A percentile compares a stretch with the other conserved stretches of the same genome.
Evolutionary conservation across 2,888 invertebrate genomes (phyloP).

Genomic region (Altica lythri): DNA sequence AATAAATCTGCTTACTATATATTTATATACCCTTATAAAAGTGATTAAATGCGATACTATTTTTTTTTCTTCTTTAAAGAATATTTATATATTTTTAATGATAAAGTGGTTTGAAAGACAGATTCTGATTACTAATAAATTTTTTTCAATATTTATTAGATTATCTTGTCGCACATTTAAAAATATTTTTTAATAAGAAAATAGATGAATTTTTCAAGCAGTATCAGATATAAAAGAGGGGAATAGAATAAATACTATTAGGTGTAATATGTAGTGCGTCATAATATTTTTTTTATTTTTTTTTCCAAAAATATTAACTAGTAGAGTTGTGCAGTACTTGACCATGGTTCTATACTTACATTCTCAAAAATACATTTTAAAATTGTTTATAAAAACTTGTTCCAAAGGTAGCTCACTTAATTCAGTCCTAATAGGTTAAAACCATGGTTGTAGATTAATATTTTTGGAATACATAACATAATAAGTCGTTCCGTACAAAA

Average conservation of each 20-base stretch:
- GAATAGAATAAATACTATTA: too few relatives aligned
- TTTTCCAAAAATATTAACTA: conserved; percentile 16
- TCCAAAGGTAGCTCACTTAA: conserved; percentile 11
- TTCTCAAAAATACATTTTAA: conserved; percentile 8
- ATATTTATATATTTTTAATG: conserved; percentile 13
- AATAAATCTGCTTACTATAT: too few relatives aligned
- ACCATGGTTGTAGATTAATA: conserved; percentile 3
- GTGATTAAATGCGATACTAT: neutral
- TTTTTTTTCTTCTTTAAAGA: too few relatives aligned
- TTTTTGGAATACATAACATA: conserved; percentile 7
- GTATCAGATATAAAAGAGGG: conserved; percentile 45
- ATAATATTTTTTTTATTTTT: conserved; percentile 31
- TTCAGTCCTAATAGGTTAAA: conserved; percentile 5
- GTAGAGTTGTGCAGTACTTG: neutral
- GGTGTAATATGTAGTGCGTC: conserved; percentile 55
- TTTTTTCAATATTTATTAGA: conserved; percentile 47
- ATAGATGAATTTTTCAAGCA: conserved; percentile 54
- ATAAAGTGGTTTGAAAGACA: conserved; percentile 45
- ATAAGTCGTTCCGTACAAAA: too few relatives aligned
- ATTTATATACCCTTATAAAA: neutral
- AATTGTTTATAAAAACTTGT: conserved; percentile 6
- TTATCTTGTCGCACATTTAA: conserved; percentile 63
- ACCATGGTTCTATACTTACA: conserved; percentile 1
- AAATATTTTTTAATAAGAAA: conserved; percentile 70
- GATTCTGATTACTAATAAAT: conserved; percentile 35